phyloP scores from a whole-genome alignment of 2,888 invertebrate species.

The Pterostichus niger region DNA sequence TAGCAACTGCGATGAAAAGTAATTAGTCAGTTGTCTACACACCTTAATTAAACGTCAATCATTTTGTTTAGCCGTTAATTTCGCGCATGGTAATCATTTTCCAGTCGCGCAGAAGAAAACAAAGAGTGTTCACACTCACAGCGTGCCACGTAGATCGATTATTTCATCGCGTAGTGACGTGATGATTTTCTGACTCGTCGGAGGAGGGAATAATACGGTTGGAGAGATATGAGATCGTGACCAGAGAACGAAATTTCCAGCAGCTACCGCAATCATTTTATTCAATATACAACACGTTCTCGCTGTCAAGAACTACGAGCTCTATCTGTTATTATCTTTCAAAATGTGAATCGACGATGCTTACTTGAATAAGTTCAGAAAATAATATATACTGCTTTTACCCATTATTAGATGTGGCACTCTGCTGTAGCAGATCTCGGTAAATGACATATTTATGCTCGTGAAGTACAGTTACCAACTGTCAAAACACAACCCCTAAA shows the following conservation, averaged over 20 bases:
- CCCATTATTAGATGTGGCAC: too few relatives aligned
- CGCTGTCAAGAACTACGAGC: too few relatives aligned
- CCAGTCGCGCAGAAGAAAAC: constrained; percentile 7
- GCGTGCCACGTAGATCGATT: constrained; percentile 25
- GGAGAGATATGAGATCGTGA: constrained; percentile 49
- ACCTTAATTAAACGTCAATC: constrained; percentile 57
- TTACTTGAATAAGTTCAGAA: too few relatives aligned
- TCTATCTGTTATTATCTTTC: too few relatives aligned
- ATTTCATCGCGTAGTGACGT: constrained; percentile 34
- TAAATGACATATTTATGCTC: too few relatives aligned
- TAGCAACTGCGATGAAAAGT: constrained; percentile 40
- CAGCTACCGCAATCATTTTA: constrained; percentile 1
- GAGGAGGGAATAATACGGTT: constrained; percentile 15
- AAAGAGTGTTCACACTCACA: not conserved
- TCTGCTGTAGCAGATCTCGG: too few relatives aligned
- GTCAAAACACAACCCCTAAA: too few relatives aligned
- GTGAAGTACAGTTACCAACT: too few relatives aligned
- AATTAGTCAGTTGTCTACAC: constrained; percentile 58
- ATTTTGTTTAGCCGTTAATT: constrained; percentile 26
- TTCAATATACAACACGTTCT: constrained; percentile 29
- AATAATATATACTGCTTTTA: too few relatives aligned
- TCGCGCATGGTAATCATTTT: constrained; percentile 11
- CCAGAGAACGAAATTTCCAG: constrained; percentile 25
- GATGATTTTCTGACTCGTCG: constrained; percentile 46
- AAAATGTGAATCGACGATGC: too few relatives aligned